Conservation (phyloP, 2,888 invertebrate species). For the Muschampia plurimacula region DNA sequence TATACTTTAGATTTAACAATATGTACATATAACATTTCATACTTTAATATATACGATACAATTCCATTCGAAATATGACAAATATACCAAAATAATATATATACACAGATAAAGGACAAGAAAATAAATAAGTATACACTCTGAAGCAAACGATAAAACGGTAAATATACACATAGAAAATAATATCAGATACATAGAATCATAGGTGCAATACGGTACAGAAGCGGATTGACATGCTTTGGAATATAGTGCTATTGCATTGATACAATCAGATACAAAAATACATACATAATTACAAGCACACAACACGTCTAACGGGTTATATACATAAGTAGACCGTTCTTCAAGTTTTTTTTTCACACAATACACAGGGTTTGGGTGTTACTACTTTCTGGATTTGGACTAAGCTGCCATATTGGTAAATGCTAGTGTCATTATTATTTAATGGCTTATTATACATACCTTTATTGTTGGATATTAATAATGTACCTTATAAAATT, state of each 20-base stretch:
- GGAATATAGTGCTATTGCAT: slow-evolving; percentile 18
- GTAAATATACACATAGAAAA: not conserved
- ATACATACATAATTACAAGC: slow-evolving; percentile 34
- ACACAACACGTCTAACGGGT: slow-evolving; percentile 30
- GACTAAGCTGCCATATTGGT: slow-evolving; percentile 84
- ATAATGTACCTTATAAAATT: not conserved
- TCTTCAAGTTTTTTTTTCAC: slow-evolving; percentile 48
- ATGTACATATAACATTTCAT: too few species aligned
- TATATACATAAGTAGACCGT: slow-evolving; percentile 48
- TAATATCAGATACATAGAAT: slow-evolving; percentile 13
- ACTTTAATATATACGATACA: too few species aligned
- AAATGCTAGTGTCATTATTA: slow-evolving; percentile 78
- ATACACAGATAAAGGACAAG: too few species aligned
- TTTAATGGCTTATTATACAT: slow-evolving; percentile 69
- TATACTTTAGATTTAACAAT: too few species aligned
- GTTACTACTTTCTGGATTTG: slow-evolving; percentile 60
- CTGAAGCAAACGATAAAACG: not conserved
- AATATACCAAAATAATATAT: not conserved
- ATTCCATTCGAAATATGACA: not conserved
- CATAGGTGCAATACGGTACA: slow-evolving; percentile 28
- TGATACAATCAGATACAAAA: slow-evolving; percentile 9
- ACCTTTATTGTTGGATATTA: slow-evolving; percentile 66
- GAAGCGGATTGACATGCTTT: slow-evolving; percentile 37
- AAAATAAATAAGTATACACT: slow-evolving; percentile 6
- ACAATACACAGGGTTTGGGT: slow-evolving; percentile 60